Evolutionary conservation across 2,888 invertebrate genomes (phyloP), one percentile per base, ranked within the genome.

Genomic region (Lycocerus yunnanus): DNA sequence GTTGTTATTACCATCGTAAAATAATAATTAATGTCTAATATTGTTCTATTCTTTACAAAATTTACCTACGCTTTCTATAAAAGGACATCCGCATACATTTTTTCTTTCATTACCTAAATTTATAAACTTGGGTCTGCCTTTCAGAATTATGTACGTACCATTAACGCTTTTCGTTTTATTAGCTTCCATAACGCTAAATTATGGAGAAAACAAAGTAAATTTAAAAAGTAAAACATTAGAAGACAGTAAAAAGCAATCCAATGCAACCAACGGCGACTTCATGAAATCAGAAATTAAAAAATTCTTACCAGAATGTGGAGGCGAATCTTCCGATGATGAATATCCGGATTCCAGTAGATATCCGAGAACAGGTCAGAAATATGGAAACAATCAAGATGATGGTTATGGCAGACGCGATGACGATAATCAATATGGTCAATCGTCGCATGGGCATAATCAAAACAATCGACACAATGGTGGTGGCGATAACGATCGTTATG

Each of bases 271-370:
- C 2, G 24, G 13, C 1, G 66, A 66, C 11, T 9, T 24, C 3
- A 66, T 85, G 14, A 83, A 80, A 77, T 77, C 70, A 63, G 84
- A 85, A 78, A 79, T 84, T 9, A 78, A 77, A 66, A 83, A 83
- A 73, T 79, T 80, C 15, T n/a, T 84, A 20, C 79, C 77, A 68
- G 84, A 84, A 78, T 85, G 85, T 68, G 84, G 83, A 3, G 80
- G 78, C 6, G 80, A 81, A 13, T 71, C 72, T 27, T 75, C 78
- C 0, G 78, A 68, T 27, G 79, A 79, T 18, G 78, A 80, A 24
- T 66, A 68, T 27, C 67, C 72, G 0, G 67, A 71, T 15, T 67
- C 72, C 4, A 59, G 15, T 15, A 63, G 61, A 15, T 63, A 63
- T 63, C 61, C 61, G 2, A 63, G 15, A 18, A 63, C n/a, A 10